These are phyloP conservation scores for Caenorhabditis angaria DNA, from an alignment of 2,888 invertebrate species.

Conservation along the genomic window DNA sequence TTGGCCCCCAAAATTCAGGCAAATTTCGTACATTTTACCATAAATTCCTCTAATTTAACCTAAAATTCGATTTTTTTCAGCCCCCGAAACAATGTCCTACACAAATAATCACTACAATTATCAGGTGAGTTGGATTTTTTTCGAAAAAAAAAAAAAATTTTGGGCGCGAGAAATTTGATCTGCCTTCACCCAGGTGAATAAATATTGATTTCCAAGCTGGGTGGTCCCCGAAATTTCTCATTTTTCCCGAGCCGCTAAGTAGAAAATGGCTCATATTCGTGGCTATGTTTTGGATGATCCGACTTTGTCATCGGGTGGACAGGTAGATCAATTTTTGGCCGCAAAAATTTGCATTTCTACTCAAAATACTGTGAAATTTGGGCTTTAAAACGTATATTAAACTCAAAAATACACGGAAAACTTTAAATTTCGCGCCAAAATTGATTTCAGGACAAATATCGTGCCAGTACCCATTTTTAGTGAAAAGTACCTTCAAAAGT, in stretches of 20 bases:
- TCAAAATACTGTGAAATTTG: too few relatives aligned
- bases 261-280: background rate
- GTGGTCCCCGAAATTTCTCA: background rate
- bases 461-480: too few relatives aligned
- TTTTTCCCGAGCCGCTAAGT: background rate
- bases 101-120: constrained; percentile 65
- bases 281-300: constrained; percentile 1
- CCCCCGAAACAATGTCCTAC: constrained; percentile 54
- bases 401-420: too few relatives aligned
- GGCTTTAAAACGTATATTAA: too few relatives aligned
- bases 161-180: background rate
- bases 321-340: background rate
- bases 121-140: constrained; percentile 53
- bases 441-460: too few relatives aligned
- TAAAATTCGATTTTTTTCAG: too few relatives aligned
- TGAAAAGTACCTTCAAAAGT: too few relatives aligned
- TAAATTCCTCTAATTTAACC: background rate
- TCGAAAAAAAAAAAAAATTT: background rate
- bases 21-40: background rate
- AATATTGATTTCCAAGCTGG: constrained; percentile 12
- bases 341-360: too few relatives aligned
- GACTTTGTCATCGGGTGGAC: background rate
- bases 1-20: background rate
- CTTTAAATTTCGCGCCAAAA: too few relatives aligned
- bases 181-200: constrained; percentile 24